Base-by-base conservation (phyloP, 2,888 invertebrate genomes). In the Chymomyza procnemis region DNA sequence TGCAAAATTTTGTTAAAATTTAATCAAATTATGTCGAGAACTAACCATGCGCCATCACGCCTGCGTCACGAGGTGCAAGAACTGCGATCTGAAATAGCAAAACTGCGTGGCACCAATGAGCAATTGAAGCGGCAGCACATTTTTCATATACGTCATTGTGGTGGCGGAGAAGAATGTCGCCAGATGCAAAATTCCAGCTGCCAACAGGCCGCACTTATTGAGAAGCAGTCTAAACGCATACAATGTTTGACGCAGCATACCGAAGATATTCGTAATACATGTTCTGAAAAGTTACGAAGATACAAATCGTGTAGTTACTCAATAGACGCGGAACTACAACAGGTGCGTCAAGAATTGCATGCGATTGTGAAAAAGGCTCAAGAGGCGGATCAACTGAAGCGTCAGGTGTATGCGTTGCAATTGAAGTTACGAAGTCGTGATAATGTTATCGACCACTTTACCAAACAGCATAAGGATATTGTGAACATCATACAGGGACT, bases 231-330 rank as follows among this genome's bases (percentile, higher is more conserved):
- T 18, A 18, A 55, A 4, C 8, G 21, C 5, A 50, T 4, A 30
- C 58, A 62, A 19, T 70, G 69, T 47, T 57, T 83, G 50, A 83
- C 87, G 75, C 69, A 80, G 1, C 74, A 85, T 19, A 69, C 87
- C 12, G 61, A 70, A 12, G 22, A 47, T 6, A 66, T 72, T 0
- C 76, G 78, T 0, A n/a, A 5, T 0, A 78, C 71, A 59, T 83
- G 87, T 59, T 64, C 70, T 3, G 14, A 64, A 4, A 75, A 79
- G 21, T 80, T 83, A 61, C 22, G 21, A 4, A 67, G 64, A 2
- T 76, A 87, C 8, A 82, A 75, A 52, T 6, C 46, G 2, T 74
- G 69, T 18, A 83, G 83, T 16, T 8, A 18, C 2, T 21, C 58
- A 0, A 26, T 87, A 21, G 87, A 87, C 1, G 18, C 48, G 6